These are phyloP conservation scores for Lutjanus campechanus DNA, from an alignment of 2,797 vertebrate species.

Conservation along the genomic window DNA sequence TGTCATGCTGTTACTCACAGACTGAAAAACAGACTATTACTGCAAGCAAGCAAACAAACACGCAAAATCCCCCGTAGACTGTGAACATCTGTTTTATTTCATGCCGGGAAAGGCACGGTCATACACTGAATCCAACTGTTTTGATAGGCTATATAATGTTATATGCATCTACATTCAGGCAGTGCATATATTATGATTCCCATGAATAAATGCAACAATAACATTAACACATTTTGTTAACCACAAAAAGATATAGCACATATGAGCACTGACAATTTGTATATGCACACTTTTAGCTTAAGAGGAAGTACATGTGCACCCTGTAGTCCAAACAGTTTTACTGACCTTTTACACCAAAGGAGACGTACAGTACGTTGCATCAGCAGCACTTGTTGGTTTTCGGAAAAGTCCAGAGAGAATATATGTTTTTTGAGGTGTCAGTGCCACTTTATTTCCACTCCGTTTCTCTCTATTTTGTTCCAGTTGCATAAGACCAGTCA, in stretches of 20 bases:
- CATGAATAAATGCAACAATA: conserved; percentile 83
- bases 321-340: conserved; percentile 77
- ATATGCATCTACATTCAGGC: conserved; percentile 85
- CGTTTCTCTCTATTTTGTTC: conserved; percentile 40
- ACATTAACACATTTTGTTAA: conserved; percentile 82
- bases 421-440: conserved; percentile 52
- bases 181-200: conserved; percentile 81
- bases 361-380: conserved; percentile 73
- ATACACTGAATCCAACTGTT: conserved; percentile 76
- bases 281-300: conserved; percentile 78
- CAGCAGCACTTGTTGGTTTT: conserved; percentile 81
- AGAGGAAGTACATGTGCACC: conserved; percentile 78
- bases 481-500: conserved; percentile 76
- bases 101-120: conserved; percentile 79
- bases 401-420: conserved; percentile 67
- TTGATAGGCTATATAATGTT: conserved; percentile 74
- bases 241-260: conserved; percentile 81
- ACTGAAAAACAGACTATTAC: not conserved
- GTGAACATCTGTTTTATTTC: conserved; percentile 82
- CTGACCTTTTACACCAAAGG: conserved; percentile 74
- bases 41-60: conserved; percentile 14
- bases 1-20: not conserved
- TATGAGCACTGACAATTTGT: conserved; percentile 78
- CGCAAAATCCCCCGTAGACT: conserved; percentile 29
- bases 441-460: conserved; percentile 41